phyloP scores from a whole-genome alignment of 2,113 vertebrate genomes.

The Pteronura brasiliensis region DNA sequence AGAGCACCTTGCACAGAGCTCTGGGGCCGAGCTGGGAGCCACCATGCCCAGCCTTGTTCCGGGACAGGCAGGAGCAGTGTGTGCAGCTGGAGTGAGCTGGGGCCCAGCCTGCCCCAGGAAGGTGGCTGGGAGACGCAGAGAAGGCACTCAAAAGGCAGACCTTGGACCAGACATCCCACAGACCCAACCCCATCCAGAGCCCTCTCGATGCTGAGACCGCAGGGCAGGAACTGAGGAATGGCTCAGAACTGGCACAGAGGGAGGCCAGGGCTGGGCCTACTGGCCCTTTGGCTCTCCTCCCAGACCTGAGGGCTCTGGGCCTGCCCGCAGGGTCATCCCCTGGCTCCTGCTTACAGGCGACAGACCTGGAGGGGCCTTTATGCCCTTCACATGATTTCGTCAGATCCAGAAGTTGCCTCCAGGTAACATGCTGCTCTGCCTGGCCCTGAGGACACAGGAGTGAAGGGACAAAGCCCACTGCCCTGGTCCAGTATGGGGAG shows the following conservation, averaged over 20 bases:
- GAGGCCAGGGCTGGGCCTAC: no score
- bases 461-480: neutral
- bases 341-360: neutral
- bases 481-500: neutral
- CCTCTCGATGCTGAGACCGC: neutral
- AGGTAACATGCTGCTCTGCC: neutral
- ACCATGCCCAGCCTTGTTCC: fast-evolving
- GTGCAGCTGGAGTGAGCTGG: neutral
- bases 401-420: neutral
- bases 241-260: neutral
- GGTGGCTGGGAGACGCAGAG: no score
- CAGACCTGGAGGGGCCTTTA: neutral
- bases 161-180: neutral
- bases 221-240: fast-evolving
- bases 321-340: no score
- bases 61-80: neutral
- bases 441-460: neutral
- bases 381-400: fast-evolving
- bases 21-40: neutral
- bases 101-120: neutral
- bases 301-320: neutral
- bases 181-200: neutral
- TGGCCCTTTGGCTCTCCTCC: neutral
- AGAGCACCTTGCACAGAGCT: neutral
- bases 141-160: neutral